Evolutionary conservation across 53 echinoderm and acorn worm genomes (phyloP).

Genomic region (Paracentrotus lividus): DNA sequence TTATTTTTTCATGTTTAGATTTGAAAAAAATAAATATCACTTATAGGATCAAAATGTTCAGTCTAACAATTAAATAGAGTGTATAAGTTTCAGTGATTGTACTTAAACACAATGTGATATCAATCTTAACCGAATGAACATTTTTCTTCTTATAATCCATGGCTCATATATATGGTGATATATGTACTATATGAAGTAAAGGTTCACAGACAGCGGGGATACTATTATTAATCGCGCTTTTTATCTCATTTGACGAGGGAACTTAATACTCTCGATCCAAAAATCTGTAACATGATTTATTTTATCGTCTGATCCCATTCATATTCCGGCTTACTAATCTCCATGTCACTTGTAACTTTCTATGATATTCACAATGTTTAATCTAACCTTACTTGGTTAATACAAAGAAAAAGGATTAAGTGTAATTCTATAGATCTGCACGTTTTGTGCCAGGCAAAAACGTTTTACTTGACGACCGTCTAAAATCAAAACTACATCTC

Average conservation of each 20-base stretch:
- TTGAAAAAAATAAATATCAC: too few relatives aligned
- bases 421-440: conserved; percentile 47
- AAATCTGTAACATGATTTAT: conserved; percentile 3
- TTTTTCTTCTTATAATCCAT: neutral
- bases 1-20: too few relatives aligned
- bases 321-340: conserved; percentile 2
- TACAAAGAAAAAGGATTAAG: conserved; percentile 53
- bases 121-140: neutral
- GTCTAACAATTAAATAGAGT: too few relatives aligned
- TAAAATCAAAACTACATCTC: conserved; percentile 23
- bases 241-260: conserved; percentile 28
- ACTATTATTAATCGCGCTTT: neutral
- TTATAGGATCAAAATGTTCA: too few relatives aligned
- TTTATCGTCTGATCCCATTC: conserved; percentile 32
- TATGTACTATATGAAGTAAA: conserved; percentile 1
- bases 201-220: neutral
- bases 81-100: too few relatives aligned
- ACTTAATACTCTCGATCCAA: conserved; percentile 47
- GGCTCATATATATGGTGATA: conserved; percentile 20
- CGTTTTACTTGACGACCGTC: neutral
- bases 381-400: neutral
- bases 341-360: conserved; percentile 33
- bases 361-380: neutral
- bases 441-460: conserved; percentile 43
- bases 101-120: neutral